A percentile compares a stretch with the other conserved stretches of the same genome.
phyloP scores from a whole-genome alignment of 2,797 vertebrate species.

The Falco cherrug region DNA sequence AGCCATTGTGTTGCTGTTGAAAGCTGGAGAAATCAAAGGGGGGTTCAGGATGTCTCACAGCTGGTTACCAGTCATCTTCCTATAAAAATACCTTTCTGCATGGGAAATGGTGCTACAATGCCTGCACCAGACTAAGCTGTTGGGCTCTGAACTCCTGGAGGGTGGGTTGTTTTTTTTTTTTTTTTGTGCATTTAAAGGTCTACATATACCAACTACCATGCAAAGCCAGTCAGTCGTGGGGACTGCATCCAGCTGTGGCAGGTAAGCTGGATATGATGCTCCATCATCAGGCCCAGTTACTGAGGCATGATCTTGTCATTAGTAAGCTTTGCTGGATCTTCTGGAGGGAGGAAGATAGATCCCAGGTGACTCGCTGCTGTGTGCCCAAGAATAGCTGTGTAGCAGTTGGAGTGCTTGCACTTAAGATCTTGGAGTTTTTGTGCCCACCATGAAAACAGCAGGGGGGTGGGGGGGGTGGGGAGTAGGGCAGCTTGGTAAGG shows the following conservation, averaged over 20 bases:
- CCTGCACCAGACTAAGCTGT: neutral
- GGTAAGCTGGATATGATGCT: neutral
- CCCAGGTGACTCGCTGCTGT: neutral
- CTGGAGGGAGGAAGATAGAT: neutral
- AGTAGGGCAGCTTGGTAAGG: neutral
- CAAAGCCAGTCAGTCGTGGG: neutral
- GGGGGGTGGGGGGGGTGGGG: neutral
- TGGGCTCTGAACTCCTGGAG: neutral
- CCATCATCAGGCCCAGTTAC: neutral
- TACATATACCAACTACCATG: neutral
- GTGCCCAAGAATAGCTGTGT: neutral
- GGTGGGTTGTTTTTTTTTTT: too few relatives aligned
- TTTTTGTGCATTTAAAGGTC: neutral
- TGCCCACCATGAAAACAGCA: neutral
- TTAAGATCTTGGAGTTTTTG: rapidly evolving
- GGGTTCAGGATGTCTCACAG: neutral
- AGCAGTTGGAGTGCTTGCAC: neutral
- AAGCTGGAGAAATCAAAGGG: neutral
- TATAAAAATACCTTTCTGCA: neutral
- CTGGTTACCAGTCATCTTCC: neutral
- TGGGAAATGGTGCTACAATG: neutral
- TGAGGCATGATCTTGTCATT: neutral
- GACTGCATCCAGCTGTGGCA: neutral
- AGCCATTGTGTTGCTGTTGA: neutral
- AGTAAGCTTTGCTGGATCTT: neutral